Conservation (phyloP, 1,140 invertebrate genomes). For the Phthorimaea operculella region DNA sequence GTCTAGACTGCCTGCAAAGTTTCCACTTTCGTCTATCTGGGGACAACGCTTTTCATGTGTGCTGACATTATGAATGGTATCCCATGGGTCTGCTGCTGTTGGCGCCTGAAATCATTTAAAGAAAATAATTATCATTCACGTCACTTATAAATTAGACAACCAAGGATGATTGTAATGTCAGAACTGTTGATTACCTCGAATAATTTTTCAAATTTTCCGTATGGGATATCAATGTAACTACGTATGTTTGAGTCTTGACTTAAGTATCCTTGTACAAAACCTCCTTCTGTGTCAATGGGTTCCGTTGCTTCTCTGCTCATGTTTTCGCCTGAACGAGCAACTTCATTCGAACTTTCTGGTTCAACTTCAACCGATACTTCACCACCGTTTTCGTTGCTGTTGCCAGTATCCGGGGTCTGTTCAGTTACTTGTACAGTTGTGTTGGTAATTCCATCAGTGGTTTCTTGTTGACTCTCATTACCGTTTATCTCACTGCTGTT, state of each 20-base stretch:
- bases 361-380: no score
- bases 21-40: slow-evolving; percentile 25
- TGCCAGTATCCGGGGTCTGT: no score
- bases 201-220: slow-evolving; percentile 14
- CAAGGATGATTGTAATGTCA: not conserved
- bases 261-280: slow-evolving; percentile 11
- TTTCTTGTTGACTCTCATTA: no score
- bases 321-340: no score
- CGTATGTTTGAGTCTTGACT: slow-evolving; percentile 10
- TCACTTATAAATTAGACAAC: not conserved
- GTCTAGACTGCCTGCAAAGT: slow-evolving; percentile 21
- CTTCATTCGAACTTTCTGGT: no score
- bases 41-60: slow-evolving; percentile 53
- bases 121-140: slow-evolving; percentile 11
- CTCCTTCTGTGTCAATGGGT: slow-evolving; percentile 7
- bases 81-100: slow-evolving; percentile 52
- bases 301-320: no score
- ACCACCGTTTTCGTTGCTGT: no score
- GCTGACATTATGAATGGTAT: slow-evolving; percentile 44
- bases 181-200: slow-evolving; percentile 22
- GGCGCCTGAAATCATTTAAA: slow-evolving; percentile 62
- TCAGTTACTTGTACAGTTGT: no score
- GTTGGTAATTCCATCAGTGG: no score
- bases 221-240: slow-evolving; percentile 28
- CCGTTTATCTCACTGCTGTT: no score